A percentile compares a stretch with the other conserved stretches of the same genome.
Conservation (phyloP, 92 coral and sea anemone genomes). For the Siderastrea radians region DNA sequence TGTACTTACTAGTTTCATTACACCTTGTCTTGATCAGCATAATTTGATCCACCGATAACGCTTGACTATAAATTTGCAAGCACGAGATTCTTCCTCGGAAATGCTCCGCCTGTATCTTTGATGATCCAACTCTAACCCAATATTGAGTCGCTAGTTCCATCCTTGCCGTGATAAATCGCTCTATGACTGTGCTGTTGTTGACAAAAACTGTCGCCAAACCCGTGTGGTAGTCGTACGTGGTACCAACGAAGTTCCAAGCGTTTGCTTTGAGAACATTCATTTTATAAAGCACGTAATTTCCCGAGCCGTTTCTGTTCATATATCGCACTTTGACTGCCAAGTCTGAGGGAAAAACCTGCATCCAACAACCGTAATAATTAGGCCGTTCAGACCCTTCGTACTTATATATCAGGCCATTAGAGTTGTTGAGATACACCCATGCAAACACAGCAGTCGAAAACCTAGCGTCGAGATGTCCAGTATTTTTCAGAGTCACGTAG, state of each 20-base stretch:
- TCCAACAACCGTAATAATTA: background rate
- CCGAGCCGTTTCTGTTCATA: background rate
- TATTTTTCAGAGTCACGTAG: slow-evolving; percentile 4
- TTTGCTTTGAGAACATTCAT: slow-evolving; percentile 3
- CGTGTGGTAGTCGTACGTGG: slow-evolving; percentile 58
- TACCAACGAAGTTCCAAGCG: slow-evolving; percentile 66
- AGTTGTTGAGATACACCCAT: slow-evolving; percentile 24
- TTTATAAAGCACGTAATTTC: background rate
- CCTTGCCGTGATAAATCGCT: slow-evolving; percentile 27
- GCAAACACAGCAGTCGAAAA: slow-evolving; percentile 20
- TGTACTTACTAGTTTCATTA: slow-evolving; percentile 19
- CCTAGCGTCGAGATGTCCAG: slow-evolving; percentile 15
- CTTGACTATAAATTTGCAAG: slow-evolving; percentile 50
- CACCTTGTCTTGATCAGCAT: slow-evolving; percentile 23
- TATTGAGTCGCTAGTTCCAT: slow-evolving; percentile 54
- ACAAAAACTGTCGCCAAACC: slow-evolving; percentile 61
- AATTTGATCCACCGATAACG: slow-evolving; percentile 58
- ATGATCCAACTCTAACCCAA: slow-evolving; percentile 44
- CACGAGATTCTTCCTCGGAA: slow-evolving; percentile 63
- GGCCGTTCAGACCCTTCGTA: background rate
- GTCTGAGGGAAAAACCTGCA: background rate
- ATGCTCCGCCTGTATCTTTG: slow-evolving; percentile 1
- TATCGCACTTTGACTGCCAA: slow-evolving; percentile 16
- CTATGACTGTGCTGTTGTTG: slow-evolving; percentile 51
- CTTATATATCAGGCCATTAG: slow-evolving; percentile 20